Evolutionary conservation across 2,113 vertebrate genomes (phyloP).

Genomic region (Trematocara unimaculatum): DNA sequence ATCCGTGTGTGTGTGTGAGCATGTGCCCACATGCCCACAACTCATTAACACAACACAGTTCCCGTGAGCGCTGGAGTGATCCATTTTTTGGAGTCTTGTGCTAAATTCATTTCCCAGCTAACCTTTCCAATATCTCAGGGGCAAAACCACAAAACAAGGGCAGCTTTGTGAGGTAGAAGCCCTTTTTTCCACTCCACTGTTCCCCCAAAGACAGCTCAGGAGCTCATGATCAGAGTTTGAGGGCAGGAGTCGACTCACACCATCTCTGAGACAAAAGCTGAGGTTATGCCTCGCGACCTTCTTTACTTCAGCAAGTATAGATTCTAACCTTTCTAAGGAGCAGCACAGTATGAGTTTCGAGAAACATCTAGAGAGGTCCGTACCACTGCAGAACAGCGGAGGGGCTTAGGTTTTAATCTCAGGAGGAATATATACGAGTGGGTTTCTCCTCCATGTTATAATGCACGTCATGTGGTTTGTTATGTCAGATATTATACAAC

Average conservation of each 20-base stretch:
- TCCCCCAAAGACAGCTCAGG: neutral
- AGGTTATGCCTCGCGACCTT: neutral
- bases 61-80: neutral
- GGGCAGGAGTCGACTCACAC: slow-evolving; percentile 8
- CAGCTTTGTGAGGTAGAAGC: slow-evolving; percentile 50
- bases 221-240: slow-evolving; percentile 72
- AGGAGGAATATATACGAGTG: slow-evolving; percentile 24
- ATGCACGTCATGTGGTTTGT: neutral
- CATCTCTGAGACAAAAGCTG: neutral
- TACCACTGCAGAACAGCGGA: neutral
- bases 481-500: neutral
- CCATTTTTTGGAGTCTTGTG: slow-evolving; percentile 31
- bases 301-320: neutral
- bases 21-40: neutral
- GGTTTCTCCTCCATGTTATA: neutral
- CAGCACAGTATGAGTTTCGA: neutral
- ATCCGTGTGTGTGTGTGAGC: neutral
- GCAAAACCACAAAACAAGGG: slow-evolving; percentile 54
- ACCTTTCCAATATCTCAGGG: slow-evolving; percentile 60
- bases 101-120: slow-evolving; percentile 27
- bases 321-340: neutral
- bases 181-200: neutral
- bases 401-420: slow-evolving; percentile 30
- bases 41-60: neutral
- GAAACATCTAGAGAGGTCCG: neutral